These are phyloP conservation scores for Zosterops borbonicus DNA, from an alignment of 2,113 vertebrate genomes.

Conservation along the genomic window DNA sequence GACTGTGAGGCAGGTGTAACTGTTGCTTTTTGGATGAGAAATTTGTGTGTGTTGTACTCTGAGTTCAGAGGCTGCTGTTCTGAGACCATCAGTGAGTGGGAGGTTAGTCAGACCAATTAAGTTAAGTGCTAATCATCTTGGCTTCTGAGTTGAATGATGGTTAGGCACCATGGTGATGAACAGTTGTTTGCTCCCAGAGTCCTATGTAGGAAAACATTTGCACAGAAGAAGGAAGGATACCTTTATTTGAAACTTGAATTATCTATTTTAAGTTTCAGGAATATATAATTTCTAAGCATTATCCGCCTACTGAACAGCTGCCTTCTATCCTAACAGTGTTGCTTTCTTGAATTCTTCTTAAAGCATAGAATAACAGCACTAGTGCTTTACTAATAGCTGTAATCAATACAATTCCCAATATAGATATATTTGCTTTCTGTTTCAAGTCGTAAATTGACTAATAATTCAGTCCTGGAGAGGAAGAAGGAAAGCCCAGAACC, in stretches of 20 bases:
- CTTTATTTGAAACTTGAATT: conserved; percentile 50
- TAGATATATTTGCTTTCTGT: neutral
- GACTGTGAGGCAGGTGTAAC: neutral
- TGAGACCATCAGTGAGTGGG: neutral
- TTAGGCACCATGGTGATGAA: neutral
- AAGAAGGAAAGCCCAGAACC: neutral
- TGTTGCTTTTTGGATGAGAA: neutral
- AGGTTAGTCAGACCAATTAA: neutral
- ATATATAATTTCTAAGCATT: conserved; percentile 58
- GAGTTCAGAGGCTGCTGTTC: neutral
- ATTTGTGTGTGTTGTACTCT: neutral
- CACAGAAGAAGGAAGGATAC: conserved; percentile 25
- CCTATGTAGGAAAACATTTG: conserved; percentile 43
- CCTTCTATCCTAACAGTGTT: neutral
- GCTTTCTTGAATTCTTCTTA: conserved; percentile 8
- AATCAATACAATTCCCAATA: conserved; percentile 9
- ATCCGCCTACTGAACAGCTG: conserved; percentile 67
- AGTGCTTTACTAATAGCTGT: neutral
- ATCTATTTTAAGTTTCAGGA: conserved; percentile 63
- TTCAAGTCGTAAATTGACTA: neutral
- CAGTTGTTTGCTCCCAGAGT: conserved; percentile 14
- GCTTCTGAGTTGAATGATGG: neutral
- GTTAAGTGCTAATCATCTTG: neutral
- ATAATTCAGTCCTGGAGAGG: neutral
- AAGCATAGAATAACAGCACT: neutral